Percentiles rank a stretch among this genome's conserved stretches.
phyloP scores from a whole-genome alignment of 1,140 invertebrate species.

The Drosophila subobscura region DNA sequence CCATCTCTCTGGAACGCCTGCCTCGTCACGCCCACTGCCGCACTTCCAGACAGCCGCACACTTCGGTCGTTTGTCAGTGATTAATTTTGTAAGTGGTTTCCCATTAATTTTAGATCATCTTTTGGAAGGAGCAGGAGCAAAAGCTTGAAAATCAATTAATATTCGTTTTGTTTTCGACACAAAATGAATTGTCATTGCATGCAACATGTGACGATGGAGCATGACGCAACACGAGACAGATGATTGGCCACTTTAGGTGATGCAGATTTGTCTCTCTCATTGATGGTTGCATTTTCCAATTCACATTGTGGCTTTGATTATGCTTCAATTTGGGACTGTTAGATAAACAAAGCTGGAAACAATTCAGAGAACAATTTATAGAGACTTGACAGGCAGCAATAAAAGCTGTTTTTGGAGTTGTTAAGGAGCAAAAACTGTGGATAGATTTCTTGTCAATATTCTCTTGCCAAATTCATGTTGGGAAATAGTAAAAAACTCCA shows the following conservation, averaged over 20 bases:
- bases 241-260: constrained; percentile 3
- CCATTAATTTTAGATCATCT: constrained; percentile 61
- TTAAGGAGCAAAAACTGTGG: no score
- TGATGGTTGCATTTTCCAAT: no score
- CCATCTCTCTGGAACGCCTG: constrained; percentile 4
- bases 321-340: no score
- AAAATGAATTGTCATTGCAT: background rate
- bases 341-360: no score
- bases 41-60: background rate
- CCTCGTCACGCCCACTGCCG: background rate
- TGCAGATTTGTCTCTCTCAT: background rate
- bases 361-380: no score
- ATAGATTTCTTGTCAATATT: no score
- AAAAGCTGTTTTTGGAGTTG: no score
- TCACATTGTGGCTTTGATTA: no score
- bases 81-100: constrained; percentile 55
- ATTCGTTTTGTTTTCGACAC: constrained; percentile 28
- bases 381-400: no score
- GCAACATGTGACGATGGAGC: background rate
- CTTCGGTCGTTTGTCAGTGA: constrained; percentile 56
- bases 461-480: no score
- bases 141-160: constrained; percentile 65
- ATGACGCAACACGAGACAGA: constrained; percentile 58
- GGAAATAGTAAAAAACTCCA: no score
- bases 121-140: constrained; percentile 7